Percentiles rank a stretch among this genome's conserved stretches.
phyloP scores from a whole-genome alignment of 1,140 invertebrate genomes.

The Hypothenemus hampei region DNA sequence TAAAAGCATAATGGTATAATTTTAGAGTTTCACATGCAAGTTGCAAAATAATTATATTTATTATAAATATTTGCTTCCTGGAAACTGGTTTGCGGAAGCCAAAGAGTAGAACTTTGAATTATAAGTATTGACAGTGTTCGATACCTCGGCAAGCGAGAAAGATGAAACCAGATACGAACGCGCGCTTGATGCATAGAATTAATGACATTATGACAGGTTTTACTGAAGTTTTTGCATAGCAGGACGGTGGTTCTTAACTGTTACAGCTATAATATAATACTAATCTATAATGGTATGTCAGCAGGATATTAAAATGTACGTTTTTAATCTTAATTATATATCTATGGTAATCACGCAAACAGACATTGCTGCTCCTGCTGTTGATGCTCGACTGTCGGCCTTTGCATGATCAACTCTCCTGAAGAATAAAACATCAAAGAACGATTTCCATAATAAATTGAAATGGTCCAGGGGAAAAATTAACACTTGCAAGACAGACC shows the following conservation, averaged over 20 bases:
- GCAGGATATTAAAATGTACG: too few species aligned
- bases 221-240: neutral
- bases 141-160: conserved; percentile 3
- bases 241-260: neutral
- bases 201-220: conserved; percentile 4
- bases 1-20: too few species aligned
- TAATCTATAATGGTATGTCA: neutral
- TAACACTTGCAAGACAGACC: too few species aligned
- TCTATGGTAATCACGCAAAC: too few species aligned
- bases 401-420: too few species aligned
- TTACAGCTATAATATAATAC: neutral
- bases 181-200: conserved; percentile 1
- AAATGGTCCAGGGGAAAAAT: too few species aligned
- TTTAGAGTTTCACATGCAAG: too few species aligned
- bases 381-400: too few species aligned
- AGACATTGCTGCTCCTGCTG: too few species aligned
- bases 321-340: too few species aligned
- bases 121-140: neutral
- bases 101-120: neutral
- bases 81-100: neutral
- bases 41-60: conserved; percentile 4
- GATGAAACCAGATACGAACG: neutral
- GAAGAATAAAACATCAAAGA: too few species aligned
- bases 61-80: conserved; percentile 7
- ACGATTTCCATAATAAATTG: too few species aligned